phyloP scores from a whole-genome alignment of 2,113 vertebrate genomes.

The Ciconia stormi region DNA sequence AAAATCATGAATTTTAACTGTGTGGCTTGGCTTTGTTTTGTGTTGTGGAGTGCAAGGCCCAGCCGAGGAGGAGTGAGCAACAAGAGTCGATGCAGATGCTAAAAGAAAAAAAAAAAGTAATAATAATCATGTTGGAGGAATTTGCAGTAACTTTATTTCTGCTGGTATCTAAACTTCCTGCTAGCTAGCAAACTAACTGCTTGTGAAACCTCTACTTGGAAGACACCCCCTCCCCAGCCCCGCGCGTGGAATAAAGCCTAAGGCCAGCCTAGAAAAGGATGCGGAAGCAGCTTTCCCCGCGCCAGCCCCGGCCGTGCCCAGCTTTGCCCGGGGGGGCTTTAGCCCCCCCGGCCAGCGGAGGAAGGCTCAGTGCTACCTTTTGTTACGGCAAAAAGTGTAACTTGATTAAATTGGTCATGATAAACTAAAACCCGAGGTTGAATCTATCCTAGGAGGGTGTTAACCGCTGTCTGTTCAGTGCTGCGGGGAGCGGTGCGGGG shows the following conservation, averaged over 20 bases:
- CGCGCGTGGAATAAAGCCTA: not conserved
- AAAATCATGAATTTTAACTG: not conserved
- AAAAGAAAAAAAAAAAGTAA: not conserved
- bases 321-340: not conserved
- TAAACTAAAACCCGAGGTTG: not conserved
- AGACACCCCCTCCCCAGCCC: not conserved
- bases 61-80: not conserved
- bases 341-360: not conserved
- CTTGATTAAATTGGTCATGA: not conserved
- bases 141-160: not conserved
- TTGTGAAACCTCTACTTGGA: not conserved
- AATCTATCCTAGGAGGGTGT: not conserved
- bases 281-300: not conserved
- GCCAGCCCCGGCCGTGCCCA: not conserved
- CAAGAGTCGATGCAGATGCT: not conserved
- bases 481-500: not conserved
- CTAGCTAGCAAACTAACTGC: not conserved
- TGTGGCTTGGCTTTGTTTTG: slow-evolving; percentile 28
- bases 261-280: not conserved
- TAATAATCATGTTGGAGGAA: not conserved
- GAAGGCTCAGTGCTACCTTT: not conserved
- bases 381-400: not conserved
- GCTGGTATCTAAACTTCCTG: not conserved
- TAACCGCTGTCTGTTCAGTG: not conserved
- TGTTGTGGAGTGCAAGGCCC: not conserved